These are phyloP conservation scores for Temnothorax longispinosus DNA, from an alignment of 1,140 invertebrate genomes.

Conservation along the genomic window DNA sequence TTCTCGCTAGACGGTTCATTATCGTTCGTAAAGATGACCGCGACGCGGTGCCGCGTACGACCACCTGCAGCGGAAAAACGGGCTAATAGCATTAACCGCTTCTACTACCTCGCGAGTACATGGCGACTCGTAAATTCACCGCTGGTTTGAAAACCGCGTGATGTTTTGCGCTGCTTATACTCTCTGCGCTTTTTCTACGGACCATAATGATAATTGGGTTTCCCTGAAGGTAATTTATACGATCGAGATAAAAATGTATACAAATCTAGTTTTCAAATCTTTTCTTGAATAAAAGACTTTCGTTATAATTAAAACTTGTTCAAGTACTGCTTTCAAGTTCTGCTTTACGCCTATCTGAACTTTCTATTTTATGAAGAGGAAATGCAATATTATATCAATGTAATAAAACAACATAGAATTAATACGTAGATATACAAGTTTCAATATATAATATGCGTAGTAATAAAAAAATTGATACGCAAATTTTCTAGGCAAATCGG, in stretches of 20 bases:
- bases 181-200: neutral
- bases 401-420: neutral
- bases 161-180: conserved; percentile 21
- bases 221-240: neutral
- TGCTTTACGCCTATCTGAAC: neutral
- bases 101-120: neutral
- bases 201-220: conserved; percentile 16
- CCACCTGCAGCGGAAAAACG: conserved; percentile 24
- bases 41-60: neutral
- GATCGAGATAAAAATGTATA: neutral
- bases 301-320: neutral
- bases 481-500: too few relatives aligned
- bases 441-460: neutral
- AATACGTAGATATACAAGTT: neutral
- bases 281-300: neutral
- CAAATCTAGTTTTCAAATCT: neutral
- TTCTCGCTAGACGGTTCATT: conserved; percentile 21
- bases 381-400: neutral
- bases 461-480: too few relatives aligned
- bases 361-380: neutral
- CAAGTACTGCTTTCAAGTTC: neutral
- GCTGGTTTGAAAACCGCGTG: conserved; percentile 12
- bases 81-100: conserved; percentile 35
- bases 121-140: conserved; percentile 32
- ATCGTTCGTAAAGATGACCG: conserved; percentile 23